Evolutionary conservation across 2,797 vertebrate species (phyloP).

Genomic region (Meda fulgida): DNA sequence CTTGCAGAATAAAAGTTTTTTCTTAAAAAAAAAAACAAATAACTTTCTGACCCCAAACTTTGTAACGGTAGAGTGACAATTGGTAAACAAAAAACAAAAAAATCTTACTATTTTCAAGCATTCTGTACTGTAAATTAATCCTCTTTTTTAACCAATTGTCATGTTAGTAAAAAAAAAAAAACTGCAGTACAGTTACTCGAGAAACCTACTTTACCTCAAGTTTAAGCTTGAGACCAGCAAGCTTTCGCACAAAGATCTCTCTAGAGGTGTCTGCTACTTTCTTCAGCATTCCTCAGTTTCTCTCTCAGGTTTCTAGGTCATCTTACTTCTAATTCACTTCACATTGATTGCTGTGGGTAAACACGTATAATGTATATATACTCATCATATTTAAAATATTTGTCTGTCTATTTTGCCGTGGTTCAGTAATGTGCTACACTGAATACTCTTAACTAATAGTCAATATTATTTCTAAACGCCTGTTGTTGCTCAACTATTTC

Average conservation of each 20-base stretch:
- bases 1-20: not conserved
- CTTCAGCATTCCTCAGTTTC: conserved; percentile 63
- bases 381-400: not conserved
- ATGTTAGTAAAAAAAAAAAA: not conserved
- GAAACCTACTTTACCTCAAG: conserved; percentile 57
- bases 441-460: not conserved
- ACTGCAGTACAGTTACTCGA: conserved; percentile 57
- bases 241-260: conserved; percentile 77
- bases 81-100: too few relatives aligned
- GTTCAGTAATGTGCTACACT: not conserved
- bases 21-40: not conserved
- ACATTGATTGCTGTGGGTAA: not conserved
- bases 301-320: conserved; percentile 69
- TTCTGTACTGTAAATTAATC: conserved; percentile 14
- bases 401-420: not conserved
- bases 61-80: not conserved
- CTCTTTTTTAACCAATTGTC: too few relatives aligned
- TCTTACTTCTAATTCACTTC: conserved; percentile 55
- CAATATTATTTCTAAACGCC: not conserved
- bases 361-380: not conserved
- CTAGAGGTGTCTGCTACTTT: conserved; percentile 67
- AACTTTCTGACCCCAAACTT: not conserved
- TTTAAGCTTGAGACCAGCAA: conserved; percentile 62
- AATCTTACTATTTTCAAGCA: not conserved
- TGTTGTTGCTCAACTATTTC: not conserved